Evolutionary conservation across 2,888 invertebrate genomes (phyloP).

Genomic region (Monochamus alternatus): DNA sequence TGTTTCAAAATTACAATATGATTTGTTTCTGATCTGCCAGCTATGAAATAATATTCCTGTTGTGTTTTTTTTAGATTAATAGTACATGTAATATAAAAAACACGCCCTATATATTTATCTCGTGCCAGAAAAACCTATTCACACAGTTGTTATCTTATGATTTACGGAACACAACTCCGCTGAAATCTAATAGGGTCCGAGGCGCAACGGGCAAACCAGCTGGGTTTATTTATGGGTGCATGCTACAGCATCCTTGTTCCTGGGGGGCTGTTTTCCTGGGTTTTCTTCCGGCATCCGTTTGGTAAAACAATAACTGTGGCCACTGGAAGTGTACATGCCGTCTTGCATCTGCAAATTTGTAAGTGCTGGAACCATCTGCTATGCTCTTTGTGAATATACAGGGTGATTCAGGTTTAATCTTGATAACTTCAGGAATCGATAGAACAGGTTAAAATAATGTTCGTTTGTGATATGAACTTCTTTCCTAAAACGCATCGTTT

Average conservation of each 20-base stretch:
- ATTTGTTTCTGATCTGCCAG: too few relatives aligned
- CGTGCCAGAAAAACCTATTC: not conserved
- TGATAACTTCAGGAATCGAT: too few relatives aligned
- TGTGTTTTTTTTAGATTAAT: not conserved
- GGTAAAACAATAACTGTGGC: not conserved
- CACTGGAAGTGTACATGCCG: not conserved
- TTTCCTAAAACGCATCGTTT: too few relatives aligned
- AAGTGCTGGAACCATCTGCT: not conserved
- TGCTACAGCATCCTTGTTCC: not conserved
- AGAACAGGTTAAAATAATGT: too few relatives aligned
- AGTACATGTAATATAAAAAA: not conserved
- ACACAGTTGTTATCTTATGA: not conserved
- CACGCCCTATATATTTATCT: not conserved
- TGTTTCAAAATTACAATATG: too few relatives aligned
- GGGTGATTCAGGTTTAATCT: too few relatives aligned
- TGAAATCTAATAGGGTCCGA: conserved; percentile 6
- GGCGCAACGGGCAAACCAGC: not conserved
- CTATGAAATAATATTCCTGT: not conserved
- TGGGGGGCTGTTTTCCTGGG: not conserved
- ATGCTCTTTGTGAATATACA: not conserved
- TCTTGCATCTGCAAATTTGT: not conserved
- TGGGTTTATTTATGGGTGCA: conserved; percentile 11
- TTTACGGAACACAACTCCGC: conserved; percentile 1
- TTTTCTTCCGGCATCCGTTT: conserved; percentile 1
- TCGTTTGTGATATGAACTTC: too few relatives aligned